Conservation (phyloP, 2,797 vertebrate genomes). For the Mormyrops attenuatus region DNA sequence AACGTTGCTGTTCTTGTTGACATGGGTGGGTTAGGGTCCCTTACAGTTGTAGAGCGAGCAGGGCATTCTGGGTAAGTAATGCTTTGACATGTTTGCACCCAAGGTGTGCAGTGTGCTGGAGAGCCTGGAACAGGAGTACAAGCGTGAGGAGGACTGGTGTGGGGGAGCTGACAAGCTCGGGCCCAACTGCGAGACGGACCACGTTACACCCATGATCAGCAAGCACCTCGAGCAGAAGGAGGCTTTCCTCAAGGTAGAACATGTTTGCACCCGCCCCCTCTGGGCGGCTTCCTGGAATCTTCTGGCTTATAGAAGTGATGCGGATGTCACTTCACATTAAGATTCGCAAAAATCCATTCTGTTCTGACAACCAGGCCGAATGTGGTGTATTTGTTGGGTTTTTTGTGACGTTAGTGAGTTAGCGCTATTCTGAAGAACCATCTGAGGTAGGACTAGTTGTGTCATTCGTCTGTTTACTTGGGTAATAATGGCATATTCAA, state of each 20-base stretch:
- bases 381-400: background rate
- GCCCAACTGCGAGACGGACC: constrained; percentile 92
- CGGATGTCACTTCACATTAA: background rate
- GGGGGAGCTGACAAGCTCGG: constrained; percentile 94
- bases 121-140: constrained; percentile 97
- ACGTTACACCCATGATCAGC: constrained; percentile 97
- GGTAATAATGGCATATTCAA: background rate
- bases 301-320: background rate
- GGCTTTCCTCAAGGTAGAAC: constrained; percentile 85
- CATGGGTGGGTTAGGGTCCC: background rate
- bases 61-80: constrained; percentile 60
- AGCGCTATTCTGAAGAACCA: background rate
- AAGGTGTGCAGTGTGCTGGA: constrained; percentile 92
- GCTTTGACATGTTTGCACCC: background rate
- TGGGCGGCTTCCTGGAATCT: background rate
- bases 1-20: background rate
- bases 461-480: background rate
- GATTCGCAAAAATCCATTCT: background rate
- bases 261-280: background rate
- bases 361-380: no score
- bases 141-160: constrained; percentile 97
- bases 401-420: background rate
- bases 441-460: background rate
- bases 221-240: constrained; percentile 98
- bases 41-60: background rate